Base-by-base conservation (phyloP, 2,888 invertebrate species). In the Torymus auratus region DNA sequence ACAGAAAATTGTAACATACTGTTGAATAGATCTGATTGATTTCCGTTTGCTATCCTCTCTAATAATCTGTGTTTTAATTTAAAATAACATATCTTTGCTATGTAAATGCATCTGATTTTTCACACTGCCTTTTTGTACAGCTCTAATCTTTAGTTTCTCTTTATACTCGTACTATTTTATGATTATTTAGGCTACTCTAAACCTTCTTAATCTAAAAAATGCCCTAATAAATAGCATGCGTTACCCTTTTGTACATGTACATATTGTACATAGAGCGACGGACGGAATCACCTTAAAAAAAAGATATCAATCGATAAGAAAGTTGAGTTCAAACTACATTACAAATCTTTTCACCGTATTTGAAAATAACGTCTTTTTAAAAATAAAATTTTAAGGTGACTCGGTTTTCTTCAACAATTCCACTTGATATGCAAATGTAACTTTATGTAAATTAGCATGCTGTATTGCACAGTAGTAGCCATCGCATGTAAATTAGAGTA, bases 381-480 rank as follows among this genome's bases (percentile, higher is more conserved):
- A n/a, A 71, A 70, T 12, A 62, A n/a, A 62, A 41, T 55, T 74
- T 76, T 17, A 60, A 58, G 60, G 52, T 68, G 61, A 68, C 14
- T 76, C 28, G n/a, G 14, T 62, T 61, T 20, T 23, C 1, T 50
- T 65, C 15, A 55, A 60, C 23, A 23, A 65, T 73, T 64, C 41
- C 50, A 0, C 20, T 14, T 76, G 69, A 76, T 76, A 69, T 76
- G 69, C 62, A 76, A 76, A 76, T 76, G 55, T 15, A 60, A 61
- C 58, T 64, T 13, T 71, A 61, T 13, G 50, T 52, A 23, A 23
- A 17, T 52, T 61, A 14, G 41, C 20, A 10, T 41, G 7, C 41
- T 41, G 41, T 7, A 56, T 15, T 53, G 17, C 11, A 14, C n/a
- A 28, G 41, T 41, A 41, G 41, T 41, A 41, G 7, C 41, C 41